A percentile compares a stretch with the other conserved stretches of the same genome.
Evolutionary conservation across 1,140 invertebrate species (phyloP).

Genomic region (Telenomus remus): DNA sequence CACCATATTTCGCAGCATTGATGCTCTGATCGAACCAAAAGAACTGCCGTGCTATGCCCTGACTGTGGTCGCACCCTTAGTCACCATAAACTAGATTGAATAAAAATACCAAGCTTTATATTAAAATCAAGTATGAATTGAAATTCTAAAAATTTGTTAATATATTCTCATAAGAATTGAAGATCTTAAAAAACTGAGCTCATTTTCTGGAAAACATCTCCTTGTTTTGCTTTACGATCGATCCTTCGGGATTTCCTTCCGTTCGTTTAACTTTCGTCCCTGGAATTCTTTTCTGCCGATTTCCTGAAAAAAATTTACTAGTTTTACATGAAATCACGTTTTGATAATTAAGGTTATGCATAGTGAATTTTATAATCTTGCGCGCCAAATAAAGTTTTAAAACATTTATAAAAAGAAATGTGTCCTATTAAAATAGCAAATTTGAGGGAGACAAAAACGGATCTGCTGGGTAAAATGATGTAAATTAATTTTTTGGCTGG

Average conservation of each 20-base stretch:
- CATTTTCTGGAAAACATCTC: conserved; percentile 16
- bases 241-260: conserved; percentile 26
- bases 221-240: conserved; percentile 21
- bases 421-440: no score
- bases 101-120: neutral
- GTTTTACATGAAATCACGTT: conserved; percentile 27
- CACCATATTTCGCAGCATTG: no score
- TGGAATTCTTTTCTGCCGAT: conserved; percentile 4
- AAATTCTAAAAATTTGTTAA: neutral
- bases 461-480: no score
- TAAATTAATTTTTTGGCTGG: no score
- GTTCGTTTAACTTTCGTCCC: conserved; percentile 27
- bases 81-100: no score
- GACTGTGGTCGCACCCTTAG: no score
- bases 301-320: conserved; percentile 17
- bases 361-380: neutral
- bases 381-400: neutral
- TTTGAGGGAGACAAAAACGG: no score
- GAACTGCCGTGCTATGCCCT: no score
- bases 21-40: no score
- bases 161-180: conserved; percentile 1
- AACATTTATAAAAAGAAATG: neutral
- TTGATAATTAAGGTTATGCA: conserved; percentile 13
- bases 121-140: neutral
- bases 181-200: conserved; percentile 14